A percentile compares a stretch with the other conserved stretches of the same genome.
These are phyloP conservation scores for Ianthella basta DNA, from an alignment of 37 sponge, comb jelly and placozoan species.

Conservation along the genomic window DNA sequence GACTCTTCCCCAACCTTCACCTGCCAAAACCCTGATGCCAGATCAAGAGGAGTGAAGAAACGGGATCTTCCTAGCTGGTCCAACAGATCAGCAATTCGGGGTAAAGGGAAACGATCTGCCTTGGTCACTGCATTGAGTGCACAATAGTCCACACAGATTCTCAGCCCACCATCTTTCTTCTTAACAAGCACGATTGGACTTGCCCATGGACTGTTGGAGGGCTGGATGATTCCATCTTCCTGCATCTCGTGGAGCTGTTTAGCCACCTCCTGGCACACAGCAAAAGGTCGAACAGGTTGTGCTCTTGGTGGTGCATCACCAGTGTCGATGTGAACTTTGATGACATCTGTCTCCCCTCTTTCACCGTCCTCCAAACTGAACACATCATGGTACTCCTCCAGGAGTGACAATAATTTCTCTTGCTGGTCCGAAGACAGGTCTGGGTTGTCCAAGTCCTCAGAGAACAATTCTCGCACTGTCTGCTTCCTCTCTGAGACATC, in stretches of 20 bases:
- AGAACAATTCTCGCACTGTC: no score
- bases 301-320: conserved; percentile 17
- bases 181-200: no score
- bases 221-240: no score
- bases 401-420: no score
- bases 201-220: no score
- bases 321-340: conserved; percentile 45
- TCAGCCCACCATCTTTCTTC: conserved; percentile 26
- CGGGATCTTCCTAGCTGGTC: conserved; percentile 37
- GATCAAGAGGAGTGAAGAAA: conserved; percentile 53
- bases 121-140: conserved; percentile 27
- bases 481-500: no score
- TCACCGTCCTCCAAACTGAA: conserved; percentile 33
- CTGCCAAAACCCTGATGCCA: conserved; percentile 52
- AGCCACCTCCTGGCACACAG: no score
- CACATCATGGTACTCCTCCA: conserved; percentile 50
- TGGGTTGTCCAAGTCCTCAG: no score
- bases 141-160: conserved; percentile 43
- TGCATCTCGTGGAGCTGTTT: no score
- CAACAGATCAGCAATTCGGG: conserved; percentile 45
- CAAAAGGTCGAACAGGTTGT: conserved; percentile 26
- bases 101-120: conserved; percentile 39
- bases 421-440: no score
- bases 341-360: conserved; percentile 43
- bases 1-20: conserved; percentile 22